Evolutionary conservation across 2,113 vertebrate genomes (phyloP), one percentile per base, ranked within the genome.

Genomic region (Paraplagusia blochii): DNA sequence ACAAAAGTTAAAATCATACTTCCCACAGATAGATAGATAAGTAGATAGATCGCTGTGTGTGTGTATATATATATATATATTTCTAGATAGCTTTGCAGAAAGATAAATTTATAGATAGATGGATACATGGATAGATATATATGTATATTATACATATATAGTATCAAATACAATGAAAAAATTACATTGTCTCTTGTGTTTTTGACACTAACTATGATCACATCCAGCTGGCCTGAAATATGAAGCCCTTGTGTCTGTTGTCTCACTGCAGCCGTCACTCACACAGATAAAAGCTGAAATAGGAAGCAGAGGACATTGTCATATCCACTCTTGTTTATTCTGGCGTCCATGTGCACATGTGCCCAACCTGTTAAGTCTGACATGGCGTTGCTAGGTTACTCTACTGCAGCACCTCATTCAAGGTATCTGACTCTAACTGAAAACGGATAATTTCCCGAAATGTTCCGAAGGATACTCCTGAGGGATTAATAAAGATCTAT

Each of bases 301-400:
- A 46, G 43, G 63, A 46, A 18, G 49, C 40, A 10, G 53, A 60
- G 66, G 63, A 72, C 78, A 17, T 40, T 58, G 63, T 72, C 53
- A 55, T 67, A 70, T 66, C 60, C 66, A 55, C 42, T 42, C 77
- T 48, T 45, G 63, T 66, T 63, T 55, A 57, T 82, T 78, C 69
- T 77, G 2, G 22, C 22, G 22, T 29, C 22, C 22, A 29, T 29
- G 22, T 29, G 22, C 22, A 29, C 22, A 29, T 29, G 22, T 29
- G 22, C 22, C 2, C 22, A 81, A 79, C 80, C 80, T 85, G 82
- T 85, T 82, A 77, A 75, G 61, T 53, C 67, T 63, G 58, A 60
- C 53, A 63, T 53, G 70, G 78, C 63, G 85, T 88, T 88, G 85
- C 87, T 88, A 86, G 82, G 87, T 82, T 87, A 88, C 87, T 61